Evolutionary conservation across 1,140 invertebrate species (phyloP).

Genomic region (Tribolium castaneum): DNA sequence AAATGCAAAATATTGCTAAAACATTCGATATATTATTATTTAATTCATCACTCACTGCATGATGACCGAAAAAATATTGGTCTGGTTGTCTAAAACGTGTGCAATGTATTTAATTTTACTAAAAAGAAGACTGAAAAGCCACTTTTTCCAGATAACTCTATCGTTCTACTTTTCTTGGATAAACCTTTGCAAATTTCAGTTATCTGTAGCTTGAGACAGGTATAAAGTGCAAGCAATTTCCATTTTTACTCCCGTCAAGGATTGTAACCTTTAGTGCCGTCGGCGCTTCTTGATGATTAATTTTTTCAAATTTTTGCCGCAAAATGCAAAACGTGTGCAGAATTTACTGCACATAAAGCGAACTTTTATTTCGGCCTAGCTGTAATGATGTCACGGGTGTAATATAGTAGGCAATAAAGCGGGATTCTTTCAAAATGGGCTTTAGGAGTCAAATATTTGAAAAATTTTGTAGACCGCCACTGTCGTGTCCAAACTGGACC

Average conservation of each 20-base stretch:
- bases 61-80: no score
- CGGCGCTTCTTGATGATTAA: background rate
- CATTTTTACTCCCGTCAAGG: background rate
- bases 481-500: conserved; percentile 8
- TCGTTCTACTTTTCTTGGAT: background rate
- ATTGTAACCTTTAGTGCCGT: background rate
- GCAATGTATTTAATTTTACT: no score
- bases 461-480: background rate
- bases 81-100: no score
- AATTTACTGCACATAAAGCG: background rate
- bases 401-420: background rate
- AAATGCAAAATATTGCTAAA: background rate
- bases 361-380: background rate
- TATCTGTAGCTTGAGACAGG: background rate
- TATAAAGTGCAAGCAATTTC: background rate
- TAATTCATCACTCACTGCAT: background rate
- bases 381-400: background rate
- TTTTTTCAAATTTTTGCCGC: background rate
- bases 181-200: background rate
- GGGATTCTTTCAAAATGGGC: background rate
- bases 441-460: background rate
- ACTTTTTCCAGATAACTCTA: background rate
- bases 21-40: background rate
- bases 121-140: no score
- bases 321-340: background rate